Evolutionary conservation across 1,140 invertebrate species (phyloP).

Genomic region (Aphidius gifuensis): DNA sequence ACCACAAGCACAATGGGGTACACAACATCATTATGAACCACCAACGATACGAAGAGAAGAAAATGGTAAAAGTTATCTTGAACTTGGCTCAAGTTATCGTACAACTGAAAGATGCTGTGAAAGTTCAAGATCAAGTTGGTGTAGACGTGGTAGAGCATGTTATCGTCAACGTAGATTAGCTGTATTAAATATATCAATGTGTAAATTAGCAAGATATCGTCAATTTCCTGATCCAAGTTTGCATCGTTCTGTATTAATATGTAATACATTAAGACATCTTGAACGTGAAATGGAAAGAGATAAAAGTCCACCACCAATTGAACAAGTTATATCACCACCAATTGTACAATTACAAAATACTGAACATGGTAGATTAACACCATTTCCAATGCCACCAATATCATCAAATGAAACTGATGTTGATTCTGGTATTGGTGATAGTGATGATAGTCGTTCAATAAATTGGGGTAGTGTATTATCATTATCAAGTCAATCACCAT

Average conservation of each 20-base stretch:
- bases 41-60: conserved; percentile 83
- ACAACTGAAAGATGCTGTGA: conserved; percentile 69
- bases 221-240: conserved; percentile 86
- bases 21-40: conserved; percentile 60
- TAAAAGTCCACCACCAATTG: conserved; percentile 51
- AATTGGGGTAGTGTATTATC: conserved; percentile 89
- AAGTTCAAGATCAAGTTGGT: conserved; percentile 72
- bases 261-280: conserved; percentile 87
- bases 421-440: conserved; percentile 75
- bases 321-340: conserved; percentile 44
- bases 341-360: conserved; percentile 51
- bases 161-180: conserved; percentile 82
- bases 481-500: conserved; percentile 76
- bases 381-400: conserved; percentile 57
- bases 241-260: conserved; percentile 89
- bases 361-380: conserved; percentile 62
- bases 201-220: conserved; percentile 83
- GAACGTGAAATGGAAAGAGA: conserved; percentile 88
- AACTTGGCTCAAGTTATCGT: conserved; percentile 68
- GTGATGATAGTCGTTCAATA: conserved; percentile 72
- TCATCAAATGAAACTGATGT: conserved; percentile 60
- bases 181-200: conserved; percentile 89
- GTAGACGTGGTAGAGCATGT: conserved; percentile 68
- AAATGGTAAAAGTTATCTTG: conserved; percentile 86
- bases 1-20: conserved; percentile 53